Evolutionary conservation across 2,113 vertebrate species (phyloP).

Genomic region (Zapus hudsonius): DNA sequence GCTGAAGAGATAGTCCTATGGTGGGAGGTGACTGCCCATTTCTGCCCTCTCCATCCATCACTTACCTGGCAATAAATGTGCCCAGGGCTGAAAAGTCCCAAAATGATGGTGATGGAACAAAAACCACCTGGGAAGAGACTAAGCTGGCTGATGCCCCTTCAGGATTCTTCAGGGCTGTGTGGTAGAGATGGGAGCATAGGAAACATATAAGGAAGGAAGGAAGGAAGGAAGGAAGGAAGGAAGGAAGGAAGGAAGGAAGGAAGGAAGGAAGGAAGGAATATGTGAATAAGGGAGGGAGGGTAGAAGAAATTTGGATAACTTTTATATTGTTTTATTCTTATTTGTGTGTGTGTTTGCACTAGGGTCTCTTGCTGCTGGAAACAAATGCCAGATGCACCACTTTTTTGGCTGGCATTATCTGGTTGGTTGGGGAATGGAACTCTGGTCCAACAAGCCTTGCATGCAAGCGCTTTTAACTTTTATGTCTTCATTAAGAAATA

Average conservation of each 20-base stretch:
- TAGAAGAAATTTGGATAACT: too few relatives aligned
- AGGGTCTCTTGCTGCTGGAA: too few relatives aligned
- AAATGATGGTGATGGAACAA: constrained; percentile 51
- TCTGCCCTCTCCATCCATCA: constrained; percentile 50
- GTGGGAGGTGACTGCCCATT: background rate
- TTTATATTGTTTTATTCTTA: too few relatives aligned
- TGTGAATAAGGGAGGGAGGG: background rate
- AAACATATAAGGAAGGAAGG: background rate
- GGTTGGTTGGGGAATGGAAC: too few relatives aligned
- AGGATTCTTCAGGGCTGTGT: background rate
- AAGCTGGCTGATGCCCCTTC: background rate
- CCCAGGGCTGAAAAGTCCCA: background rate
- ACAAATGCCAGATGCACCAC: too few relatives aligned
- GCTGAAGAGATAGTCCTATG: background rate
- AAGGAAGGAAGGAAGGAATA: too few relatives aligned
- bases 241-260: too few relatives aligned
- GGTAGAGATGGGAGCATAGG: background rate
- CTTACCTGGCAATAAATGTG: constrained; percentile 51
- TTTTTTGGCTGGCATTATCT: too few relatives aligned
- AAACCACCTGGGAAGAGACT: background rate
- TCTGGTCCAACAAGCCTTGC: too few relatives aligned
- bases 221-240: too few relatives aligned
- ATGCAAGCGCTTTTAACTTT: background rate
- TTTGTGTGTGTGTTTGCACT: too few relatives aligned
- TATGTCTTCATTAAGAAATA: background rate